phyloP scores from a whole-genome alignment of 35 echinoderm and acorn worm species.

The Lytechinus pictus region DNA sequence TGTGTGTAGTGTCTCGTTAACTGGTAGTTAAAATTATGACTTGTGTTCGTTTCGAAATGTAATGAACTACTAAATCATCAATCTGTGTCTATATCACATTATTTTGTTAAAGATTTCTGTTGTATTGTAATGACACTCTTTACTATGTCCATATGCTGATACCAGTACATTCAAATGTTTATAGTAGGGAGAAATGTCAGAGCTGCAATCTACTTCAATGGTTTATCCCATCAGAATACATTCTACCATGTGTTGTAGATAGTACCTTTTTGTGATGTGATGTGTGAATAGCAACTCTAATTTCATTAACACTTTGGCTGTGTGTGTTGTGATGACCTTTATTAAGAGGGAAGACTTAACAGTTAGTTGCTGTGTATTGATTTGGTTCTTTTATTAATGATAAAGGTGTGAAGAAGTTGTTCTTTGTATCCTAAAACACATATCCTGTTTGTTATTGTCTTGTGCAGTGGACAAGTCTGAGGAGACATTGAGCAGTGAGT shows the following conservation, averaged over 20 bases:
- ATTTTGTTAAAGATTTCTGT: too few species aligned
- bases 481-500: background rate
- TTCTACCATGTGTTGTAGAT: background rate
- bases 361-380: background rate
- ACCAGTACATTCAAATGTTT: too few species aligned
- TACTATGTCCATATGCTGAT: too few species aligned
- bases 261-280: background rate
- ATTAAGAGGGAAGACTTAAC: background rate
- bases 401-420: background rate
- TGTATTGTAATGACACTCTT: too few species aligned
- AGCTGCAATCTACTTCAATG: too few species aligned
- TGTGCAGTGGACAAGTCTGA: slow-evolving; percentile 8
- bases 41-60: too few species aligned
- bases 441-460: background rate
- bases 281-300: background rate
- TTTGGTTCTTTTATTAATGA: background rate
- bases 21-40: too few species aligned
- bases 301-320: background rate
- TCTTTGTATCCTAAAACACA: background rate
- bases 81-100: too few species aligned
- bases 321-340: background rate
- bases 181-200: too few species aligned
- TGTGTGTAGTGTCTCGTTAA: too few species aligned
- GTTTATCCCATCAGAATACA: too few species aligned
- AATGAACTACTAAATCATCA: too few species aligned